Evolutionary conservation across 2,113 vertebrate genomes (phyloP).

Genomic region (Notarius quadriscutis): DNA sequence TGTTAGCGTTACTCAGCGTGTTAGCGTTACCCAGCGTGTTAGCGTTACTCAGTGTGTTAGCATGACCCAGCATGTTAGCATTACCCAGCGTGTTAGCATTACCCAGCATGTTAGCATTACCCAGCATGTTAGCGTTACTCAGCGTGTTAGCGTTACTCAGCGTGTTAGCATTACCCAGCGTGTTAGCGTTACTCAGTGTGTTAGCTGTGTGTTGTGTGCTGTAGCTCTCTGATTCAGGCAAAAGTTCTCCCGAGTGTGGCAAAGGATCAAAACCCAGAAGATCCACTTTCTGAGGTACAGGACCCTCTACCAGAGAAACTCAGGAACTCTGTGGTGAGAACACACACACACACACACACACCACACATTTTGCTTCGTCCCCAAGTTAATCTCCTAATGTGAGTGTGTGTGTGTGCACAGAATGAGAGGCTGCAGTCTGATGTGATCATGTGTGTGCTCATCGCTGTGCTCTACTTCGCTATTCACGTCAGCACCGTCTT

Average conservation of each 20-base stretch:
- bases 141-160: too few species aligned
- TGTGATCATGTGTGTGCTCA: constrained; percentile 90
- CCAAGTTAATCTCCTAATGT: neutral
- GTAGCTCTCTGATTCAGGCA: constrained; percentile 91
- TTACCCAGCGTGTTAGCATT: too few species aligned
- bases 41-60: too few species aligned
- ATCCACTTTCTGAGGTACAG: constrained; percentile 93
- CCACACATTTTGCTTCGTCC: neutral
- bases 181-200: neutral
- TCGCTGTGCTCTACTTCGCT: constrained; percentile 95
- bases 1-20: too few species aligned
- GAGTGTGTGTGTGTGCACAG: constrained; percentile 63
- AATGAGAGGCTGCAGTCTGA: constrained; percentile 95
- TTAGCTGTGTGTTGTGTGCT: constrained; percentile 28
- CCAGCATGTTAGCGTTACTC: too few species aligned
- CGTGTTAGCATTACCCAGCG: too few species aligned
- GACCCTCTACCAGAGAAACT: constrained; percentile 97
- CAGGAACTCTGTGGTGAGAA: constrained; percentile 90
- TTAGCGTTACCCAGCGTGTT: too few species aligned
- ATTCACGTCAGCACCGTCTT: constrained; percentile 99
- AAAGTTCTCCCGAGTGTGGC: constrained; percentile 89
- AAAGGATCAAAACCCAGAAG: constrained; percentile 95
- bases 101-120: too few species aligned
- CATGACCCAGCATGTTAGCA: too few species aligned
- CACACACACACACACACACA: neutral